Evolutionary conservation across 2,888 invertebrate species (phyloP).

Genomic region (Drosophila paramelanica): DNA sequence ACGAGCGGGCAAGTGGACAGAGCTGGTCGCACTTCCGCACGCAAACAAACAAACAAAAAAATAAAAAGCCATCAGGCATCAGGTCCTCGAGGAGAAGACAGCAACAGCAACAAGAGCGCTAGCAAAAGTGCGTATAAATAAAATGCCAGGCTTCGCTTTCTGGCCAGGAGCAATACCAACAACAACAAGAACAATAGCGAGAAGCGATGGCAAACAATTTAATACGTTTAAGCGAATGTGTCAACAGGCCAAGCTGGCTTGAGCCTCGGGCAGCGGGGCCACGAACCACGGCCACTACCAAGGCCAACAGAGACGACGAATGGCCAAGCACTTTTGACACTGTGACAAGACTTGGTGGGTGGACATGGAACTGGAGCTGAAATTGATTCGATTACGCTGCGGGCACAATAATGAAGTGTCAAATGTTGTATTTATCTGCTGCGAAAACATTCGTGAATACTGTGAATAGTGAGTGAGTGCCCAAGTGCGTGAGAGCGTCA

Average conservation of each 20-base stretch:
- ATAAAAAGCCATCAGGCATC: slow-evolving; percentile 40
- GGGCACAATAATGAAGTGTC: slow-evolving; percentile 83
- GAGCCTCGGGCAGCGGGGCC: slow-evolving; percentile 54
- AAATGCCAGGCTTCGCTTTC: slow-evolving; percentile 38
- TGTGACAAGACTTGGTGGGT: slow-evolving; percentile 41
- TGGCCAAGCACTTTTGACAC: slow-evolving; percentile 76
- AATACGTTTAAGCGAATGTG: slow-evolving; percentile 81
- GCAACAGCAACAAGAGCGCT: slow-evolving; percentile 17
- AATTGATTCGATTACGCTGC: slow-evolving; percentile 81
- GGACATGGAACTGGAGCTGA: slow-evolving; percentile 49
- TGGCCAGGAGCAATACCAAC: slow-evolving; percentile 30
- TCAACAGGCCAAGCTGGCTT: slow-evolving; percentile 79
- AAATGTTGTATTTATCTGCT: slow-evolving; percentile 82
- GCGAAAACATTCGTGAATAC: slow-evolving; percentile 68
- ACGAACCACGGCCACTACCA: slow-evolving; percentile 40
- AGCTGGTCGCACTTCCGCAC: slow-evolving; percentile 67
- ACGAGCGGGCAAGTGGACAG: background rate
- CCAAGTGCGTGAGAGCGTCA: slow-evolving; percentile 16
- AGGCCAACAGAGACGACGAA: slow-evolving; percentile 38
- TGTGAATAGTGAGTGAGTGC: slow-evolving; percentile 24
- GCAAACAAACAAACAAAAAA: slow-evolving; percentile 45
- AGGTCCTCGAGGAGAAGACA: slow-evolving; percentile 29
- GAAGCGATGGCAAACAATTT: slow-evolving; percentile 76
- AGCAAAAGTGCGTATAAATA: slow-evolving; percentile 60
- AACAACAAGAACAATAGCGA: slow-evolving; percentile 52